Evolutionary conservation across 2,113 vertebrate species (phyloP), one percentile per base, ranked within the genome.

Genomic region (Triplophysa rosa): DNA sequence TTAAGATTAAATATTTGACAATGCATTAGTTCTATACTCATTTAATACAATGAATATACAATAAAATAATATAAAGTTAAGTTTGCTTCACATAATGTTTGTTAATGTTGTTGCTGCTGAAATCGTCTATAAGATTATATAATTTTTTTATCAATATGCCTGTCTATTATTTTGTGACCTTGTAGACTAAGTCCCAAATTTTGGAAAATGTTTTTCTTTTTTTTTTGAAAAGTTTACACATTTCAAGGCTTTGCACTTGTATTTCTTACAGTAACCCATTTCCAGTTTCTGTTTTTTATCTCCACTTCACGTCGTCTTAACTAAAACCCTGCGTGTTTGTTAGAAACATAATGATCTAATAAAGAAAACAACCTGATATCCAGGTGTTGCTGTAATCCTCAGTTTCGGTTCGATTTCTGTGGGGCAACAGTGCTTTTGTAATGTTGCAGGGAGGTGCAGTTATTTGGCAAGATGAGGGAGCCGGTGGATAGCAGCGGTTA

Each of bases 391-490:
- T 33, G 12, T 14, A 65, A 65, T 33, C 40, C 65, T 52, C 61
- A 8, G 37, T 62, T 74, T 62, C 62, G 11, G 21, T 77, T 33
- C 9, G 3, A 8, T 65, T 65, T 65, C 47, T 65, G 62, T 37
- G 26, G 19, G 8, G 17, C 62, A 33, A 65, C 24, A 3, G 11
- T 29, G 23, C 62, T 77, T 42, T 64, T 65, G 62, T 37, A 65
- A 77, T 52, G 42, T 61, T 54, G 42, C 58, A 47, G 72, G 40
- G 23, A 74, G 56, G 72, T 74, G 58, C 62, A 77, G 74, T 26
- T 65, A 65, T 77, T 77, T 77, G 74, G 74, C 74, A 63, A 63
- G 40, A 23, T 1, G 16, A 49, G 23, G 10, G 66, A 71, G 61
- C 68, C 56, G 54, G 54, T 67, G 19, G 67, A 58, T 45, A 61